Base-by-base conservation (phyloP, 2,888 invertebrate genomes). In the Drosophila neotestacea region DNA sequence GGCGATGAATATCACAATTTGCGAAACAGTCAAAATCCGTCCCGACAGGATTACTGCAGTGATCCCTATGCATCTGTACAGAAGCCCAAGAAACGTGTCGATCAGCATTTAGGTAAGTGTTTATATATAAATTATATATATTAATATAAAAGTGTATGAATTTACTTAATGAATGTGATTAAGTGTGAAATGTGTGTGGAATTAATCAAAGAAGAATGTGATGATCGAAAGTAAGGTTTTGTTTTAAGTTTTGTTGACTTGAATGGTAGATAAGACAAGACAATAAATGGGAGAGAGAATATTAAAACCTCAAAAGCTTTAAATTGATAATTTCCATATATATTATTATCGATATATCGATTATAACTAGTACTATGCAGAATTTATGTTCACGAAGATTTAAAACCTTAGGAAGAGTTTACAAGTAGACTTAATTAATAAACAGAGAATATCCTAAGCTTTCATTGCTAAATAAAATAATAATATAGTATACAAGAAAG, bases 51-150 rank as follows among this genome's bases (percentile, higher is more conserved):
- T 92, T 97, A 97, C 93, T 96, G 96, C 94, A 95, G 95, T 81
- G 97, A 97, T 93, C 97, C 97, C 6, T 97, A 97, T 93, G 96
- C 96, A 75, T 96, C 97, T 74, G 97, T 97, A 79, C 97, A 97
- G 92, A 97, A 97, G 93, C 97, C 97, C 81, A 97, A 97, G 94
- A 97, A 97, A 93, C 94, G 96, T 84, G 95, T 96, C 92, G 96
- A 96, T 91, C 96, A 96, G 91, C 97, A 97, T 93, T 95, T 97
- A 93, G 97, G 97, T 97, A 91, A 95, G 95, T 94, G n/a, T n/a
- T 4, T 6, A n/a, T n/a, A n/a, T n/a, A n/a, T n/a, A n/a, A n/a
- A n/a, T n/a, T n/a, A n/a, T n/a, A n/a, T n/a, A n/a, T n/a, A n/a
- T n/a, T n/a, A n/a, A n/a, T n/a, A n/a, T n/a, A n/a, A n/a, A n/a